Conservation (phyloP, 2,888 invertebrate genomes). For the Gastracanthus pulcherrimus region DNA sequence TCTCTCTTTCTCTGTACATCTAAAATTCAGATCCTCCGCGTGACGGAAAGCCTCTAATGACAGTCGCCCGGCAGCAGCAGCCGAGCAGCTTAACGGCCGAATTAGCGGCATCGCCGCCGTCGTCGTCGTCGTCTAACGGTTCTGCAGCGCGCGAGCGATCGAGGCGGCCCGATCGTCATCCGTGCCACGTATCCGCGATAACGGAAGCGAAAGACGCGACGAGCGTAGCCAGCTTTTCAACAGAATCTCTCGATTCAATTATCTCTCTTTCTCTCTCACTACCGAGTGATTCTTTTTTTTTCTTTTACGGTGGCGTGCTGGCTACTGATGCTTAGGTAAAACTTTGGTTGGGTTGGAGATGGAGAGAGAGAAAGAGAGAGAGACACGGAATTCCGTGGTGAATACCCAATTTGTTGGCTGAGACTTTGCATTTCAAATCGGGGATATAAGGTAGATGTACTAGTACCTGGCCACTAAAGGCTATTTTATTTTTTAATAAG, state of each 20-base stretch:
- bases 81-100: conserved; percentile 33
- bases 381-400: not conserved
- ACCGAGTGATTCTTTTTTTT: not conserved
- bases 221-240: not conserved
- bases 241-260: not conserved
- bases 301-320: not conserved
- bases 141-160: not conserved
- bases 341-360: too few relatives aligned
- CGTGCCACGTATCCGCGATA: conserved; percentile 54
- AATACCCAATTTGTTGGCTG: not conserved
- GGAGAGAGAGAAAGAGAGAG: too few relatives aligned
- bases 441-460: not conserved
- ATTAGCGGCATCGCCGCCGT: not conserved
- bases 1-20: not conserved
- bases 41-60: not conserved
- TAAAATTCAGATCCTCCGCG: conserved; percentile 28
- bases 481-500: too few relatives aligned
- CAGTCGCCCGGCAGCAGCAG: not conserved
- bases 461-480: not conserved
- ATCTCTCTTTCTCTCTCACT: too few relatives aligned
- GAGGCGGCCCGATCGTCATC: conserved; percentile 54
- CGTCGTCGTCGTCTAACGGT: conserved; percentile 34
- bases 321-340: not conserved
- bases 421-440: conserved; percentile 5
- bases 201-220: conserved; percentile 49